Percentiles rank a stretch among this genome's conserved stretches.
These are phyloP conservation scores for Tetrao urogallus DNA, from an alignment of 2,113 vertebrate species.

Conservation along the genomic window DNA sequence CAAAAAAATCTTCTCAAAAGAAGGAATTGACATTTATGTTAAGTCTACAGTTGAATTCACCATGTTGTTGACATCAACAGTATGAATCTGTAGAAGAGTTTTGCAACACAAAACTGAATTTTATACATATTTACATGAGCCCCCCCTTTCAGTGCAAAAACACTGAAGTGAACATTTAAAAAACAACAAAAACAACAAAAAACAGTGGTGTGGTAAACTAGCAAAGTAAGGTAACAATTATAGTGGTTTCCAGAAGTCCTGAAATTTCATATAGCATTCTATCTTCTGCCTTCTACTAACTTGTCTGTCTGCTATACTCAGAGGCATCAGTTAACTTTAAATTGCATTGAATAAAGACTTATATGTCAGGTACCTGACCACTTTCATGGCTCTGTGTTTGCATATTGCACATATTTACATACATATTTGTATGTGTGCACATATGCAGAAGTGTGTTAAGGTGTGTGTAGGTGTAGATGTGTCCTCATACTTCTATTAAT, in stretches of 20 bases:
- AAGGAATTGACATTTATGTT: background rate
- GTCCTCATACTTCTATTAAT: background rate
- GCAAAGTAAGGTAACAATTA: background rate
- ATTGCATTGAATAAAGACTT: background rate
- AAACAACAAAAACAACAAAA: no score
- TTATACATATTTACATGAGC: background rate
- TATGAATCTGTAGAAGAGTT: background rate
- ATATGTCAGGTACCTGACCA: no score
- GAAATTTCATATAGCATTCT: background rate
- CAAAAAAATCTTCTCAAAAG: background rate
- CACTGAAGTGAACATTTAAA: background rate
- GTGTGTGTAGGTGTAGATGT: background rate
- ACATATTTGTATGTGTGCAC: background rate
- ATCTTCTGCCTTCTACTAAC: background rate
- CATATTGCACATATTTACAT: background rate
- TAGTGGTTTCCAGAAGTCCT: background rate
- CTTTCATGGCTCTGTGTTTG: background rate
- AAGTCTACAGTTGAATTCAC: background rate
- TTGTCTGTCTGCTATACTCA: background rate
- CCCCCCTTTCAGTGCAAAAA: background rate
- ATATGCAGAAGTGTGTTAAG: background rate
- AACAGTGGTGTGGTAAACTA: no score
- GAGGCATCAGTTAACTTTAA: background rate
- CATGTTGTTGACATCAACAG: background rate
- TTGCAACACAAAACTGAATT: background rate